A percentile compares a stretch with the other conserved stretches of the same genome.
These are phyloP conservation scores for Raja brachyura DNA, from an alignment of 2,113 vertebrate species.

Conservation along the genomic window DNA sequence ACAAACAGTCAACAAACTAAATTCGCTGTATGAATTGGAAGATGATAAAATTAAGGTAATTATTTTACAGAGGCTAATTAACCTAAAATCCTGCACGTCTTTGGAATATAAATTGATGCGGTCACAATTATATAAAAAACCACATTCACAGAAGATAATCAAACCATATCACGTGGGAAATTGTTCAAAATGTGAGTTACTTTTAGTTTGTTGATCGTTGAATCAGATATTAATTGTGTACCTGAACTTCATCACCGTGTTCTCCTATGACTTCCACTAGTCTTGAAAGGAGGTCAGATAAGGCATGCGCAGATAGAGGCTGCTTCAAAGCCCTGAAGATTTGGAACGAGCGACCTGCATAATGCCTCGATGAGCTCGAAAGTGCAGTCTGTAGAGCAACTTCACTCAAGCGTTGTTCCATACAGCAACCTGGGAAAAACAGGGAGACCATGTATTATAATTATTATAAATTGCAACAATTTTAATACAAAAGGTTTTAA, in stretches of 20 bases:
- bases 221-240: slow-evolving; percentile 45
- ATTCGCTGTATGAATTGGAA: not conserved
- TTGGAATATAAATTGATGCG: too few relatives aligned
- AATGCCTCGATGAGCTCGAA: slow-evolving; percentile 92
- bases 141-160: not conserved
- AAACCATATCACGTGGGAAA: not conserved
- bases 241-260: slow-evolving; percentile 96
- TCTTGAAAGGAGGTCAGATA: slow-evolving; percentile 88
- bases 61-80: too few relatives aligned
- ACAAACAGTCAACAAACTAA: not conserved
- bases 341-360: slow-evolving; percentile 92
- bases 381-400: slow-evolving; percentile 91
- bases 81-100: too few relatives aligned
- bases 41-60: not conserved
- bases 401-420: slow-evolving; percentile 94
- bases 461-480: not conserved
- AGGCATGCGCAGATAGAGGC: slow-evolving; percentile 83
- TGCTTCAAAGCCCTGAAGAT: slow-evolving; percentile 91
- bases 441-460: not conserved
- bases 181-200: not conserved
- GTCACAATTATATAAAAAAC: not conserved
- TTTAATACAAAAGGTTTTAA: not conserved
- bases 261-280: slow-evolving; percentile 95
- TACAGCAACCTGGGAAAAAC: slow-evolving; percentile 73
- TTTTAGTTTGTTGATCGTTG: not conserved